Evolutionary conservation across 2,113 vertebrate genomes (phyloP), one percentile per base, ranked within the genome.

Genomic region (Ciconia maguari): DNA sequence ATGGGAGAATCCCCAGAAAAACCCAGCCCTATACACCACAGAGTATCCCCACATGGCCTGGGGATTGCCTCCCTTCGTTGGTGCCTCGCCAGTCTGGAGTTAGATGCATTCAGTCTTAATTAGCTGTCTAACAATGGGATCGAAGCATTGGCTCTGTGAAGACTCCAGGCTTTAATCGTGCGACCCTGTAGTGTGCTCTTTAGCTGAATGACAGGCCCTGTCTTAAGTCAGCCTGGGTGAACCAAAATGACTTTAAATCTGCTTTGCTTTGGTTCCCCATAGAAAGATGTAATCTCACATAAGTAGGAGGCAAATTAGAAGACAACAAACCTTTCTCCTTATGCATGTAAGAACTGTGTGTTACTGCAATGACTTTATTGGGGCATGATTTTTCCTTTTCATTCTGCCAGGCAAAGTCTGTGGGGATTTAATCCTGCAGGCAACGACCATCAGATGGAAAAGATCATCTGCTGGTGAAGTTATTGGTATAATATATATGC

Each of bases 401-500:
- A 16, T 91, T 87, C 60, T 83, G 70, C 66, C 29, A 48, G 42
- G 29, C 78, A 65, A 68, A 84, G 24, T 66, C 70, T 77, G 38
- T 42, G 26, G 44, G 30, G 42, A 94, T 94, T 92, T 88, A 81
- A 78, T 97, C 87, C 84, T 93, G 58, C 71, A 77, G 95, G 87
- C 94, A 93, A 16, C n/a, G 83, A 46, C 57, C 38, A 48, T 94
- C 84, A 91, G 71, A 93, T 79, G 79, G 82, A 85, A 93, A 96
- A 94, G 14, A 90, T 95, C 84, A 93, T 86, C 71, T 77, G 55
- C 75, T 68, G 55, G 58, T 93, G 87, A 95, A 96, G 82, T 96
- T 96, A 93, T 95, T 94, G 89, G 68, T 95, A 57, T 95, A 96
- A 96, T 96, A 64, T 72, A 61, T 60, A 49, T 44, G 26, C 48